phyloP scores from a whole-genome alignment of 1,140 invertebrate genomes.

The Cherax quadricarinatus region DNA sequence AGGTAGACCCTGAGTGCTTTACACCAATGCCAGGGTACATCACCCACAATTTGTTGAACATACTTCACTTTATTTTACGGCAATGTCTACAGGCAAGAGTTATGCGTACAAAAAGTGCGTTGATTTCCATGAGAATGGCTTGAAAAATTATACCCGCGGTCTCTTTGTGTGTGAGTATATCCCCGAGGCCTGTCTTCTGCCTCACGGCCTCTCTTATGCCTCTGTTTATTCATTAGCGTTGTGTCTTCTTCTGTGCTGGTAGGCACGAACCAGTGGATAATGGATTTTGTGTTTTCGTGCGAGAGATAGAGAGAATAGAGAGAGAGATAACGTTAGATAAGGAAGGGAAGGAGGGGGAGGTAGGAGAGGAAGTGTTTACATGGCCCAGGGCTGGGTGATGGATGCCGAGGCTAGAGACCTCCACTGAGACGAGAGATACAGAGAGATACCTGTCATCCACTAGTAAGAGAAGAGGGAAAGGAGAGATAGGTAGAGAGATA shows the following conservation, averaged over 20 bases:
- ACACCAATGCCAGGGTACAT: constrained; percentile 14
- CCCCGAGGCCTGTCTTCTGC: neutral
- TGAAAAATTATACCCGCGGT: constrained; percentile 45
- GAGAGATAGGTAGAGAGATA: too few relatives aligned
- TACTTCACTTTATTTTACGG: constrained; percentile 52
- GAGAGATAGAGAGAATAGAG: neutral
- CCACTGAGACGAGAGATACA: neutral
- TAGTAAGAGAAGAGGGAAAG: too few relatives aligned
- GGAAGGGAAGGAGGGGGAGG: too few relatives aligned
- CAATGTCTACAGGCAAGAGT: constrained; percentile 39
- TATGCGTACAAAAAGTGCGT: constrained; percentile 47
- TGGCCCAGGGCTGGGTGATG: neutral
- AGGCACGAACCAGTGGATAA: neutral
- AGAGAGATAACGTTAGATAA: neutral
- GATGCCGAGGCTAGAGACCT: neutral
- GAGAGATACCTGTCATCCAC: neutral
- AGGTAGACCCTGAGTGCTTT: neutral
- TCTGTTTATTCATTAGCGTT: neutral
- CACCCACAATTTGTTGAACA: constrained; percentile 58
- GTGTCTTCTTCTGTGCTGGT: neutral
- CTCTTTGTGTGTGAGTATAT: constrained; percentile 40
- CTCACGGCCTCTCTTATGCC: neutral
- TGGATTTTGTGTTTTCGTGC: neutral
- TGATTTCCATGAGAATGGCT: constrained; percentile 58
- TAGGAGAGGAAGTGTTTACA: too few relatives aligned